Evolutionary conservation across 1,140 invertebrate species (phyloP), one percentile per base, ranked within the genome.

Genomic region (Neocloeon triangulifer): DNA sequence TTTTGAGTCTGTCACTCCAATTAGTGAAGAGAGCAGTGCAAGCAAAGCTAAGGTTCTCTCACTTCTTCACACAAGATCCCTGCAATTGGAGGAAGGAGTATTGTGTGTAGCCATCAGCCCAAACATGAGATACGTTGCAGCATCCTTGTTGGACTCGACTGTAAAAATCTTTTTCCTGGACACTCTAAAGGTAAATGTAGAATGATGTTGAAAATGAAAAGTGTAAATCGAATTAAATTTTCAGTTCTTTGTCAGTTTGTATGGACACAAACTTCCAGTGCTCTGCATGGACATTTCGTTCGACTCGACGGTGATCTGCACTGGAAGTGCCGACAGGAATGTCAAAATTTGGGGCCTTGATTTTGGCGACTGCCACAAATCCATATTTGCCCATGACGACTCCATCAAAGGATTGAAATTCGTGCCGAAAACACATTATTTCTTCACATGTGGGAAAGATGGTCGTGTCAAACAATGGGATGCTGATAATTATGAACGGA

Each of bases 271-370:
- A 48, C 54, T 96, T 25, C 92, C 95, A 2, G 84, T 96, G 0
- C 56, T 84, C 0, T 82, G 79, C 43, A 64, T 98, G 61, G 91
- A 97, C 49, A 92, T 98, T 39, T 88, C 80, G 1, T 75, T 73
- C 41, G 92, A 98, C 55, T 84, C 74, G 1, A 67, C 66, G 2
- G 45, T 98, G 2, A 76, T 98, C 36, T 81, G 71, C 2, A 95
- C 92, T 0, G 92, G 91, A 15, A 94, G 89, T 12, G 76, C 76
- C 0, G 95, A 99, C 57, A 66, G 89, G 14, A 94, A 88, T 53
- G 66, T 97, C 4, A 94, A 96, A 61, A 78, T 98, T 38, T 99
- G 92, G 92, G 91, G 92, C 26, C 65, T 98, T 49, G 89, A 97
- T 54, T 98, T 95, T 58, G 95, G 94, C 13, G 91, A 99, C 53